phyloP scores from a whole-genome alignment of 2,113 vertebrate genomes.

The Lynx canadensis region DNA sequence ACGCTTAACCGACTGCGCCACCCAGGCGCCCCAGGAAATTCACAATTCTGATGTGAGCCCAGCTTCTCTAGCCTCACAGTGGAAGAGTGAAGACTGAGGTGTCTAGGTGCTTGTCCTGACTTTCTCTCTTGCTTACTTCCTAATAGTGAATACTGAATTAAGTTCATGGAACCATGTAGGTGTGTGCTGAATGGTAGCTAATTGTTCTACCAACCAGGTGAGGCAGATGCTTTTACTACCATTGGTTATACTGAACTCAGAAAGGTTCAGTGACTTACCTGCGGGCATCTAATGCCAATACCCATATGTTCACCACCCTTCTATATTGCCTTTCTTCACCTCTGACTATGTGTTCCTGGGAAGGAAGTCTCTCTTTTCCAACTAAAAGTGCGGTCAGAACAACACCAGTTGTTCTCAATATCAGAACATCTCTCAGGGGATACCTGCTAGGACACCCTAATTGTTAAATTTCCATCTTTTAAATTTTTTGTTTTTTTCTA shows the following conservation, averaged over 20 bases:
- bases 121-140: background rate
- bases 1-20: too few species aligned
- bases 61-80: background rate
- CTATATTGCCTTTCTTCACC: background rate
- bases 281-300: background rate
- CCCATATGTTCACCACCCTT: background rate
- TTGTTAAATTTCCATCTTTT: background rate
- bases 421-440: too few species aligned
- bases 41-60: background rate
- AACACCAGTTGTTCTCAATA: background rate
- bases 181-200: background rate
- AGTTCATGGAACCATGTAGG: background rate
- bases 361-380: background rate
- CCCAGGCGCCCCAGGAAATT: too few species aligned
- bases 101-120: too few species aligned
- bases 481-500: background rate
- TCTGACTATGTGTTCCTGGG: background rate
- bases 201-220: background rate
- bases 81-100: background rate
- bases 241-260: background rate
- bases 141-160: background rate
- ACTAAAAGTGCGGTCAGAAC: rapidly evolving
- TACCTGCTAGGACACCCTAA: background rate
- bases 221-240: background rate
- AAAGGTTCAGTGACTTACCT: background rate